Evolutionary conservation across 2,113 vertebrate species (phyloP).

Genomic region (Sturnus vulgaris): DNA sequence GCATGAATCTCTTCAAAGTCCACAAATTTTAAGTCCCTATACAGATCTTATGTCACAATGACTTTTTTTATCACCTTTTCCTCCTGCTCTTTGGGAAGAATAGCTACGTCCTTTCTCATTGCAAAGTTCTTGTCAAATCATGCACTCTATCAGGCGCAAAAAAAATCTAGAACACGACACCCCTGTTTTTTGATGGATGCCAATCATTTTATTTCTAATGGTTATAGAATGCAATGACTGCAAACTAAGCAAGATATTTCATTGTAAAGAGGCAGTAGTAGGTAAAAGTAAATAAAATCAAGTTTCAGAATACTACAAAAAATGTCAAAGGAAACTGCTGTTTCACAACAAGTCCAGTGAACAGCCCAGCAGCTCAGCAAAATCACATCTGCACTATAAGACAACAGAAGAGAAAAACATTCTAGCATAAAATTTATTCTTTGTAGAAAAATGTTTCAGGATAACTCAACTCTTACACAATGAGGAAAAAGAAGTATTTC

Average conservation of each 20-base stretch:
- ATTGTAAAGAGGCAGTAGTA: neutral
- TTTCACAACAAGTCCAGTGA: neutral
- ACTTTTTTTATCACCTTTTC: neutral
- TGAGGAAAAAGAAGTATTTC: neutral
- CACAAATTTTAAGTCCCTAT: neutral
- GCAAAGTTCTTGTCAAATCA: neutral
- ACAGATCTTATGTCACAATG: neutral
- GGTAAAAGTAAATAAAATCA: neutral
- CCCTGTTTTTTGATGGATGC: neutral
- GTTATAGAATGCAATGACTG: neutral
- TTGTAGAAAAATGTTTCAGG: neutral
- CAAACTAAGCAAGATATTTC: neutral
- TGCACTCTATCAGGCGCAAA: neutral
- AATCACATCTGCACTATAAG: neutral
- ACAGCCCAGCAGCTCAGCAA: neutral
- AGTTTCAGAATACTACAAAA: neutral
- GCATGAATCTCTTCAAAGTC: neutral
- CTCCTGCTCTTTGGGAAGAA: neutral
- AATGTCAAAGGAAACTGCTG: neutral
- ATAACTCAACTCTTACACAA: neutral
- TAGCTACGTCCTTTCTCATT: neutral
- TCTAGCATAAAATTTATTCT: neutral
- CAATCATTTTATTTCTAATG: neutral
- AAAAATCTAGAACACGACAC: accelerated
- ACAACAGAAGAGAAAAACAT: neutral